A percentile compares a stretch with the other conserved stretches of the same genome.
Evolutionary conservation across 2,888 invertebrate species (phyloP).

Genomic region (Polydrusus pterygomalis): DNA sequence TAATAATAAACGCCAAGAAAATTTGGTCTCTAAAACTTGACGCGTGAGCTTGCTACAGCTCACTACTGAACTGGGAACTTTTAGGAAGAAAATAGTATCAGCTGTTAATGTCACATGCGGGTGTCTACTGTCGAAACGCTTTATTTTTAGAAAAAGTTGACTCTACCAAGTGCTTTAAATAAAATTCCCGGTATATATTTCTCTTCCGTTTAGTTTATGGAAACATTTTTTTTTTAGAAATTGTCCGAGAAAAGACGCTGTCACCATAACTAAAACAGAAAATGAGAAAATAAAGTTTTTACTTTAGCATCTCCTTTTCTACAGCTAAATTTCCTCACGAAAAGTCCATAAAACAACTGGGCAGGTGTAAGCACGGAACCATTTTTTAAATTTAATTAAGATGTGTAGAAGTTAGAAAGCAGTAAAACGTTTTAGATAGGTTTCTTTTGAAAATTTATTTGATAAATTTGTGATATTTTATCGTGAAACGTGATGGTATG

Average conservation of each 20-base stretch:
- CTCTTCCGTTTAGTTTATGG: background rate
- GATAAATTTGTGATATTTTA: background rate
- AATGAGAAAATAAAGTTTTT: conserved; percentile 13
- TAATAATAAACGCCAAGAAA: no score
- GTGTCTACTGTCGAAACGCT: no score
- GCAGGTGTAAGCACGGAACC: background rate
- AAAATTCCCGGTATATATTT: background rate
- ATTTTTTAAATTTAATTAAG: conserved; percentile 21
- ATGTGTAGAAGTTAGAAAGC: conserved; percentile 16
- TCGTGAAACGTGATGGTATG: background rate
- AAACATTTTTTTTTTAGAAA: background rate
- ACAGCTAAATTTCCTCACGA: conserved; percentile 8
- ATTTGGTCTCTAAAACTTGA: no score
- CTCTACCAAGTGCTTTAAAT: no score
- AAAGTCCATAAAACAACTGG: conserved; percentile 20
- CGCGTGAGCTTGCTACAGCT: no score
- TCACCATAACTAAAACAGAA: conserved; percentile 2
- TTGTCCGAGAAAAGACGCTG: background rate
- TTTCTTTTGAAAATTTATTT: conserved; percentile 2
- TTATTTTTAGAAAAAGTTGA: no score
- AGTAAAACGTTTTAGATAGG: conserved; percentile 3
- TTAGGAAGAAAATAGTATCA: no score
- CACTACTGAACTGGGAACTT: no score
- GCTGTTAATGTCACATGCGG: no score
- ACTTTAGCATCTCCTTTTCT: conserved; percentile 3